phyloP scores from a whole-genome alignment of 2,797 vertebrate species.

The Phrynocephalus forsythii region DNA sequence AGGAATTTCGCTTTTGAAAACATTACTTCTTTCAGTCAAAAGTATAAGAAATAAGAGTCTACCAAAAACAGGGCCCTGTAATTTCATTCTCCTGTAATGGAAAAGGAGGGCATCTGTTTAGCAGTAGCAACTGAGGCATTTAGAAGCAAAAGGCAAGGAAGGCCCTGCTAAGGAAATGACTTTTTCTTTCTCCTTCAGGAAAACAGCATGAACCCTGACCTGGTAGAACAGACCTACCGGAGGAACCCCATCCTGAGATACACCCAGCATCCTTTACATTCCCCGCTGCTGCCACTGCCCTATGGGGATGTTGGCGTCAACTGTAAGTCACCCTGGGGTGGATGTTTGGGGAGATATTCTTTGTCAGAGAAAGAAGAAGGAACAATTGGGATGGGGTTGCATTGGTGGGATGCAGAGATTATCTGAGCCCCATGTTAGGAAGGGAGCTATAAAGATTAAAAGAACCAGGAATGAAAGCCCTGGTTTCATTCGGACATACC shows the following conservation, averaged over 20 bases:
- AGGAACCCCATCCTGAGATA: conserved; percentile 94
- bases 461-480: background rate
- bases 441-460: background rate
- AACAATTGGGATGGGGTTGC: background rate
- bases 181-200: conserved; percentile 75
- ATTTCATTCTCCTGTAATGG: background rate
- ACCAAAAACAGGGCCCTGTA: background rate
- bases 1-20: background rate
- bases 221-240: conserved; percentile 92
- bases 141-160: background rate
- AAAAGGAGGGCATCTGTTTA: background rate
- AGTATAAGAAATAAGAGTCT: background rate
- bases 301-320: conserved; percentile 89
- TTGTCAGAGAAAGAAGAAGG: background rate
- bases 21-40: background rate
- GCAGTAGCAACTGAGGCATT: background rate
- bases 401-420: background rate
- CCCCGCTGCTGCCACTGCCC: conserved; percentile 89
- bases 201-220: conserved; percentile 90
- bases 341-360: background rate
- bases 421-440: background rate
- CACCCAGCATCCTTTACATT: conserved; percentile 93
- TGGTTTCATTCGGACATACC: background rate
- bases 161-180: background rate
- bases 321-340: conserved; percentile 79